phyloP scores from a whole-genome alignment of 1,140 invertebrate species.

The Drosophila nannoptera region DNA sequence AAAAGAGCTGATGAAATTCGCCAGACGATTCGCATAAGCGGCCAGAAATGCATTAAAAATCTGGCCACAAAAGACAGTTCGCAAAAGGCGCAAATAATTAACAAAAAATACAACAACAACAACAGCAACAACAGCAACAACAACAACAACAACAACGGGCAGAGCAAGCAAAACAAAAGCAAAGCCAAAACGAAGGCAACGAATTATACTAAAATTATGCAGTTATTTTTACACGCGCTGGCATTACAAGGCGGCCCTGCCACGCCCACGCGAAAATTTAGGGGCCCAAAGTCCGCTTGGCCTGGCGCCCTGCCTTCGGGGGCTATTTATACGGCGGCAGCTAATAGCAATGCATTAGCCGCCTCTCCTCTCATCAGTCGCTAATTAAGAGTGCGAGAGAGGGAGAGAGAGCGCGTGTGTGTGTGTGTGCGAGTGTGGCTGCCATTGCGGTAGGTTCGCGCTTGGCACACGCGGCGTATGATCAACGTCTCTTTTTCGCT shows the following conservation, averaged over 20 bases:
- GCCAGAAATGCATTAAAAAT: constrained; percentile 25
- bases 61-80: constrained; percentile 32
- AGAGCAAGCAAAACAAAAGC: background rate
- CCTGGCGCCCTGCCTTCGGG: constrained; percentile 24
- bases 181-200: background rate
- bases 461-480: constrained; percentile 53
- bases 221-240: constrained; percentile 61
- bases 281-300: constrained; percentile 53
- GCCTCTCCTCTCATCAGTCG: constrained; percentile 13
- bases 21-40: constrained; percentile 64
- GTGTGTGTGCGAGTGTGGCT: constrained; percentile 12
- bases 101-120: constrained; percentile 21
- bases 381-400: constrained; percentile 28
- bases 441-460: constrained; percentile 68
- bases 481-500: constrained; percentile 30
- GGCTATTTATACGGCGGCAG: constrained; percentile 46
- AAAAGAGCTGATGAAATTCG: constrained; percentile 75
- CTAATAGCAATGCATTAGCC: constrained; percentile 48
- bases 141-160: constrained; percentile 19
- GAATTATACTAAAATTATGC: constrained; percentile 52
- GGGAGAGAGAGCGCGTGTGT: constrained; percentile 9
- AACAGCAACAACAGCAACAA: too few relatives aligned
- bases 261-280: constrained; percentile 53
- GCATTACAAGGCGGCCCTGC: constrained; percentile 42
- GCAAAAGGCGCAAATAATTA: constrained; percentile 25